Conservation (phyloP, 2,888 invertebrate genomes). For the Craniophora ligustri region DNA sequence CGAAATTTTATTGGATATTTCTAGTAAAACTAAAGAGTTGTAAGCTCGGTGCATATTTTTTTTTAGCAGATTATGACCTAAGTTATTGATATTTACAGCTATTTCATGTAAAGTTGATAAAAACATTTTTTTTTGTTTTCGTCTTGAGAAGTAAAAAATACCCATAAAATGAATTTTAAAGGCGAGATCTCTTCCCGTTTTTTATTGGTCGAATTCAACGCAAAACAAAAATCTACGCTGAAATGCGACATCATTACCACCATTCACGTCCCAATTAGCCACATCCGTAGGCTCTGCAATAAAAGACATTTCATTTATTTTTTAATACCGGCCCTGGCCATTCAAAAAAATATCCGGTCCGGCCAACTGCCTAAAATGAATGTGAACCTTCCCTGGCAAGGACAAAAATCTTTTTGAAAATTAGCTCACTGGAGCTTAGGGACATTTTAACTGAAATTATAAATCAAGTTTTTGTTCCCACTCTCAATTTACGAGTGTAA, state of each 20-base stretch:
- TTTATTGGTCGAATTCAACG: conserved; percentile 5
- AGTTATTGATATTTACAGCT: too few species aligned
- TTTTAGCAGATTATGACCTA: too few species aligned
- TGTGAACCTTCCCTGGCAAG: conserved; percentile 62
- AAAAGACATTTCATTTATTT: conserved; percentile 65
- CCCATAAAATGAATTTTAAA: conserved; percentile 10
- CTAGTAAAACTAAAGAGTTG: too few species aligned
- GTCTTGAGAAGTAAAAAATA: too few species aligned
- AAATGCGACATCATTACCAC: conserved; percentile 59
- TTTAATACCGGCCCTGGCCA: conserved; percentile 65
- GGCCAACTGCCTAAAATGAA: conserved; percentile 64
- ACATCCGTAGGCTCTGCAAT: conserved; percentile 62
- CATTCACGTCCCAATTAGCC: conserved; percentile 67
- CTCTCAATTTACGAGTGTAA: conserved; percentile 49
- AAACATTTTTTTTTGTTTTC: too few species aligned
- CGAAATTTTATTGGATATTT: too few species aligned
- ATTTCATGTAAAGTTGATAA: too few species aligned
- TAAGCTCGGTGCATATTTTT: too few species aligned
- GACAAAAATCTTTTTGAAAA: conserved; percentile 73
- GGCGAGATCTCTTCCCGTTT: conserved; percentile 8
- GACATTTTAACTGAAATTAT: conserved; percentile 68
- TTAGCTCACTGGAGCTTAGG: conserved; percentile 66
- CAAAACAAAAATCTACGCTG: conserved; percentile 22
- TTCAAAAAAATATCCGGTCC: conserved; percentile 64
- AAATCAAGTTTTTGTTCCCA: conserved; percentile 72